phyloP scores from a whole-genome alignment of 2,888 invertebrate genomes.

The Macaria liturata region DNA sequence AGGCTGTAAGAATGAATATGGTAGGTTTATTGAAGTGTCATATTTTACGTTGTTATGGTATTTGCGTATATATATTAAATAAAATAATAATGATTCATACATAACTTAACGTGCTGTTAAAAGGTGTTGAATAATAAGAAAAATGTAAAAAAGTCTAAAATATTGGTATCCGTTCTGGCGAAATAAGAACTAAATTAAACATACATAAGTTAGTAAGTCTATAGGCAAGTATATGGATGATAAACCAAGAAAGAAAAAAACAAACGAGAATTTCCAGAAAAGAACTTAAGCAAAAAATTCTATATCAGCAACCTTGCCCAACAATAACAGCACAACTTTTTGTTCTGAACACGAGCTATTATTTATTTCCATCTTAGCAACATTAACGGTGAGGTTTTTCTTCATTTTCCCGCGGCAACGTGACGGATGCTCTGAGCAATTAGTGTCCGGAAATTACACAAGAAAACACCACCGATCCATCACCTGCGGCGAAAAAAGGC shows the following conservation, averaged over 20 bases:
- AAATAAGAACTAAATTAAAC: too few relatives aligned
- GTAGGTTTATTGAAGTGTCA: too few relatives aligned
- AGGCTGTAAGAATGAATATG: too few relatives aligned
- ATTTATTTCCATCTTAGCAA: slow-evolving; percentile 51
- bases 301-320: slow-evolving; percentile 15
- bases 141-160: too few relatives aligned
- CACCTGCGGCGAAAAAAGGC: slow-evolving; percentile 74
- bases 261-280: background rate
- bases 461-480: slow-evolving; percentile 79
- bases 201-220: too few relatives aligned
- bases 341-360: slow-evolving; percentile 40
- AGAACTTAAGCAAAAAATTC: background rate
- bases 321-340: slow-evolving; percentile 36
- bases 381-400: slow-evolving; percentile 58
- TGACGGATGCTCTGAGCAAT: slow-evolving; percentile 78
- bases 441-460: slow-evolving; percentile 81
- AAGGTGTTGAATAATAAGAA: too few relatives aligned
- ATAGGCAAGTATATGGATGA: too few relatives aligned
- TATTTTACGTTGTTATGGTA: too few relatives aligned
- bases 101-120: too few relatives aligned
- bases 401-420: slow-evolving; percentile 56
- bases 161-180: too few relatives aligned
- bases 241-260: background rate
- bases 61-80: too few relatives aligned
- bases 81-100: too few relatives aligned